A percentile compares a stretch with the other conserved stretches of the same genome.
Conservation (phyloP, 2,888 invertebrate species). For the Agriotes lineatus region DNA sequence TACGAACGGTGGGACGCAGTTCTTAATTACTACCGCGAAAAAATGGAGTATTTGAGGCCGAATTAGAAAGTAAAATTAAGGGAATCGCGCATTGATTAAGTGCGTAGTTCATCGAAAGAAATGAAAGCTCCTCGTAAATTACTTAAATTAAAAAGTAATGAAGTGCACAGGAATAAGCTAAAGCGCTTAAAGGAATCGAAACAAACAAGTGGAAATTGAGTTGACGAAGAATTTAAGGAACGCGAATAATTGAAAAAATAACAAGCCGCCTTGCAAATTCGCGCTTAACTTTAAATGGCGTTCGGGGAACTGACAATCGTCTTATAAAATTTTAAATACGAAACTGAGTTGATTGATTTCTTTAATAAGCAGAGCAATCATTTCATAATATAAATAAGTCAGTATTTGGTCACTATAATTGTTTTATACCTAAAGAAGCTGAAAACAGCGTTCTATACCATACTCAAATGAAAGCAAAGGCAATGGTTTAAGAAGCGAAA, state of each 20-base stretch:
- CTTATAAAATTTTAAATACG: neutral
- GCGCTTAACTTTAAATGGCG: neutral
- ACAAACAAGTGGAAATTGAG: conserved; percentile 7
- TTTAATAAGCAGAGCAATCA: too few relatives aligned
- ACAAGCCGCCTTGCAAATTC: neutral
- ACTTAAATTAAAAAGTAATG: conserved; percentile 1
- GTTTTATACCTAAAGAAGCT: too few relatives aligned
- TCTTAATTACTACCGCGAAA: neutral
- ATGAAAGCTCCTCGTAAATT: neutral
- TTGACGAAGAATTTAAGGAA: conserved; percentile 10
- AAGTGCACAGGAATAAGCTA: neutral
- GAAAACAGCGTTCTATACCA: too few relatives aligned
- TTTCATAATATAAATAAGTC: too few relatives aligned
- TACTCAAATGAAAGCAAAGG: too few relatives aligned
- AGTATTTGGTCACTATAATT: too few relatives aligned
- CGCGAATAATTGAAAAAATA: conserved; percentile 16
- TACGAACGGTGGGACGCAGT: neutral
- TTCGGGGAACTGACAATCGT: neutral
- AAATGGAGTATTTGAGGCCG: neutral
- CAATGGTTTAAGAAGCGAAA: too few relatives aligned
- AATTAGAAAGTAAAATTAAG: neutral
- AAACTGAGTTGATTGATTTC: conserved; percentile 4
- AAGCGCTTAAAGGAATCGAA: neutral
- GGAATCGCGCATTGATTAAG: neutral
- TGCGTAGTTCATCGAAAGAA: neutral